Evolutionary conservation across 1,140 invertebrate species (phyloP).

Genomic region (Drosophila nikananu): DNA sequence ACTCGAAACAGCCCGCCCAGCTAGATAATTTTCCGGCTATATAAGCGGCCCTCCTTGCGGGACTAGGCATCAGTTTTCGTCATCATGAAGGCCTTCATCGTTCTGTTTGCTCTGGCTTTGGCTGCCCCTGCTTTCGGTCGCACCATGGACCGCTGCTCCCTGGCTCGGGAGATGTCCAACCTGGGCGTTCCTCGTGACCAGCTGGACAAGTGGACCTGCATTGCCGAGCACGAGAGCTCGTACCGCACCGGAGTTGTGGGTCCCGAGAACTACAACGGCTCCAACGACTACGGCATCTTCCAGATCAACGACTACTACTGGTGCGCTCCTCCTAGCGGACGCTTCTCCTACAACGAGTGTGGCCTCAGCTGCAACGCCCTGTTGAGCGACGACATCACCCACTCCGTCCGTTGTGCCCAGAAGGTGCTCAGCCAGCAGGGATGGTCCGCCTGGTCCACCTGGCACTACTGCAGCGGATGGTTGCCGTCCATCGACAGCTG

Average conservation of each 20-base stretch:
- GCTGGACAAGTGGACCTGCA: conserved; percentile 68
- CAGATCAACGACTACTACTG: conserved; percentile 82
- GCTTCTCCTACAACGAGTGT: conserved; percentile 72
- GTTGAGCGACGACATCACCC: conserved; percentile 66
- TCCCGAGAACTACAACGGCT: conserved; percentile 64
- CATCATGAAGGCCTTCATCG: conserved; percentile 55
- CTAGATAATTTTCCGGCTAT: conserved; percentile 51
- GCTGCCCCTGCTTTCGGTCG: conserved; percentile 61
- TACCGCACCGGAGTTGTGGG: conserved; percentile 70
- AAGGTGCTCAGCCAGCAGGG: conserved; percentile 71
- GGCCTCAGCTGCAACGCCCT: conserved; percentile 63
- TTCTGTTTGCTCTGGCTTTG: conserved; percentile 64
- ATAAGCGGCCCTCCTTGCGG: conserved; percentile 18
- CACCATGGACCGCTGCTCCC: conserved; percentile 78
- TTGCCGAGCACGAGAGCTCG: conserved; percentile 70
- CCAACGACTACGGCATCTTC: conserved; percentile 80
- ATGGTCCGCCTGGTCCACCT: conserved; percentile 73
- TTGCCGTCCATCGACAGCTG: conserved; percentile 22
- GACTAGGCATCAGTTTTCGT: conserved; percentile 55
- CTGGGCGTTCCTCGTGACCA: conserved; percentile 72
- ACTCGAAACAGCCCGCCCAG: conserved; percentile 40
- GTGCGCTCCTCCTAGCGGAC: conserved; percentile 63
- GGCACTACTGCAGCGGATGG: conserved; percentile 18
- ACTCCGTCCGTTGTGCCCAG: conserved; percentile 72
- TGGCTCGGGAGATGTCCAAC: conserved; percentile 75